Evolutionary conservation across 1,140 invertebrate species (phyloP).

Genomic region (Mamestra configurata): DNA sequence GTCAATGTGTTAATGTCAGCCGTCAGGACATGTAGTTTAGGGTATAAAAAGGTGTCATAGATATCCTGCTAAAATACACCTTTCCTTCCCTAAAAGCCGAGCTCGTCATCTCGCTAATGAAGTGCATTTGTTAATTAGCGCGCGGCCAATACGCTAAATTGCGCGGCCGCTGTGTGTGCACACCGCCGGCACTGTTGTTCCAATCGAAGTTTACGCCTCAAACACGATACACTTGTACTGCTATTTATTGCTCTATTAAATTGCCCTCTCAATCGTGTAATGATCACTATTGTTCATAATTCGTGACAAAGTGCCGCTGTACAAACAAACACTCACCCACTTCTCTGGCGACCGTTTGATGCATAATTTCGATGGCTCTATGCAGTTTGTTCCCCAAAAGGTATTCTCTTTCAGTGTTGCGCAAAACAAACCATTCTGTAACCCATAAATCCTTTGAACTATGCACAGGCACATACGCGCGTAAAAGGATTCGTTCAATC

Average conservation of each 20-base stretch:
- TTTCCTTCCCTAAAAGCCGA: neutral
- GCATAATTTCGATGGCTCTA: neutral
- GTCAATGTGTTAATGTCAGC: neutral
- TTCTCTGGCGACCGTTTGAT: neutral
- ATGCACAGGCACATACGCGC: neutral
- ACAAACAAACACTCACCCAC: neutral
- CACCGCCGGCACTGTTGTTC: neutral
- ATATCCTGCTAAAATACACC: too few species aligned
- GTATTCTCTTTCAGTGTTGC: neutral
- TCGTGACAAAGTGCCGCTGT: constrained; percentile 24
- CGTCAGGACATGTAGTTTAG: too few species aligned
- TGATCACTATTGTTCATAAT: constrained; percentile 11
- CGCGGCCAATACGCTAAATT: neutral
- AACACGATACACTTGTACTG: constrained; percentile 16
- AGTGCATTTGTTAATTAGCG: constrained; percentile 2
- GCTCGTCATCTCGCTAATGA: neutral
- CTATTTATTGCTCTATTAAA: constrained; percentile 38
- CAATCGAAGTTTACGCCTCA: neutral
- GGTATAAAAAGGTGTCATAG: neutral
- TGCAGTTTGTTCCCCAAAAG: neutral
- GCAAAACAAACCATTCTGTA: neutral
- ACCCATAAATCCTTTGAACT: neutral
- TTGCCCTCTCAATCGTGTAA: constrained; percentile 21
- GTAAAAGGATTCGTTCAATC: too few species aligned
- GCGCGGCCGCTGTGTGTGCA: neutral